These are phyloP conservation scores for Metopolophium dirhodum DNA, from an alignment of 1,140 invertebrate genomes.

Conservation along the genomic window DNA sequence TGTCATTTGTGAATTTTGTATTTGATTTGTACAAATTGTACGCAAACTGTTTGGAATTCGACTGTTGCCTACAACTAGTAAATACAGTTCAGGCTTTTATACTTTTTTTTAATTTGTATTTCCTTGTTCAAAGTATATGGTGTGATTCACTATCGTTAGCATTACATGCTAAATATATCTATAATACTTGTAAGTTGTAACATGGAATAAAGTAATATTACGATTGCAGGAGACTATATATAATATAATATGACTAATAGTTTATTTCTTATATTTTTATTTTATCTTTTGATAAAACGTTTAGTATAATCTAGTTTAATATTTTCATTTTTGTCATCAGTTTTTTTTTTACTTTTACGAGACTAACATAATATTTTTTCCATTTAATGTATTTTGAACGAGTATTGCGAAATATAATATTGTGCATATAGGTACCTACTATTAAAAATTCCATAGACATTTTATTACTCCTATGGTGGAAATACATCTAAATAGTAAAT, in stretches of 20 bases:
- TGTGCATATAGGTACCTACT: not conserved
- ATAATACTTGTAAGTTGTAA: not conserved
- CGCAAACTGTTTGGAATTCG: slow-evolving; percentile 7
- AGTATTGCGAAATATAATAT: not conserved
- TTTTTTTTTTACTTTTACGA: not conserved
- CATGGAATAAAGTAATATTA: not conserved
- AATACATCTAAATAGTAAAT: not conserved
- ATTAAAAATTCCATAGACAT: not conserved
- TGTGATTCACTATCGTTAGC: not conserved
- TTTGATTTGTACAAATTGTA: not conserved
- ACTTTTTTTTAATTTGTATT: not conserved
- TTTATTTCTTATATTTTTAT: not conserved
- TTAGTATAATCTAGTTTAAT: not conserved
- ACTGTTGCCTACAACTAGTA: not conserved
- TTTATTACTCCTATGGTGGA: not conserved
- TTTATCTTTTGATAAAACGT: not conserved
- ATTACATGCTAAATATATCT: not conserved
- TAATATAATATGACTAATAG: not conserved
- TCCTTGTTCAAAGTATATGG: not conserved
- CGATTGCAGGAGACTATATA: not conserved
- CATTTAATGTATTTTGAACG: not conserved
- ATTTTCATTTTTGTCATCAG: not conserved
- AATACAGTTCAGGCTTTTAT: not conserved
- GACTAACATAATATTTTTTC: not conserved
- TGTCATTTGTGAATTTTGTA: not conserved